phyloP scores from a whole-genome alignment of 1,140 invertebrate genomes.

The Olivierus martensii region DNA sequence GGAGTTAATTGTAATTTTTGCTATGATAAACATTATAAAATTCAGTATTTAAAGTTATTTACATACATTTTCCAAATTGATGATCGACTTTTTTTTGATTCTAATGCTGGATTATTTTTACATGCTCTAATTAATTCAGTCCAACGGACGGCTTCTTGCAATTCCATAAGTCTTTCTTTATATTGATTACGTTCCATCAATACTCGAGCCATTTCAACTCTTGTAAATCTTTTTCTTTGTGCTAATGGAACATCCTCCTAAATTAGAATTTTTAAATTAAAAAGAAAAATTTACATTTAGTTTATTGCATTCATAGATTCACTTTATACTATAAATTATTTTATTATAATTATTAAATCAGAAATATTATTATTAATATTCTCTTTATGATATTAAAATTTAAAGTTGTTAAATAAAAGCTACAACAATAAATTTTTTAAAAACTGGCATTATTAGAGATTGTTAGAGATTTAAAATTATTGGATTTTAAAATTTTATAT shows the following conservation, averaged over 20 bases:
- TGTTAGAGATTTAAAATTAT: no score
- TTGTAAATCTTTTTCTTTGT: conserved; percentile 89
- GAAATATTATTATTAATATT: no score
- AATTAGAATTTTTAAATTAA: neutral
- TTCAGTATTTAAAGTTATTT: neutral
- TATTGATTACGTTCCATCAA: conserved; percentile 98
- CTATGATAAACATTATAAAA: neutral
- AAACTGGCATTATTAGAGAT: no score
- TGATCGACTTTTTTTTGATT: conserved; percentile 29
- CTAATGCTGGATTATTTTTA: conserved; percentile 33
- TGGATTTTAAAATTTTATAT: no score
- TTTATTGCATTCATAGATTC: no score
- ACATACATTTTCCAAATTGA: conserved; percentile 27
- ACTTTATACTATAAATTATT: no score
- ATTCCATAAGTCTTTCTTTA: conserved; percentile 90
- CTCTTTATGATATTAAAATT: no score
- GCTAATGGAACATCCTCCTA: conserved; percentile 88
- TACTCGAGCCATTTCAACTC: conserved; percentile 97
- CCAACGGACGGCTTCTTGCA: conserved; percentile 96
- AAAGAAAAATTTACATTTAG: neutral
- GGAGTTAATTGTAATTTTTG: no score
- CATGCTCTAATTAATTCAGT: conserved; percentile 88
- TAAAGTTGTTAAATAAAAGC: no score
- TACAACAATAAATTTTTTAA: no score
- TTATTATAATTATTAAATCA: no score